Evolutionary conservation across 2,797 vertebrate genomes (phyloP), one percentile per base, ranked within the genome.

Genomic region (Amniataba percoides): DNA sequence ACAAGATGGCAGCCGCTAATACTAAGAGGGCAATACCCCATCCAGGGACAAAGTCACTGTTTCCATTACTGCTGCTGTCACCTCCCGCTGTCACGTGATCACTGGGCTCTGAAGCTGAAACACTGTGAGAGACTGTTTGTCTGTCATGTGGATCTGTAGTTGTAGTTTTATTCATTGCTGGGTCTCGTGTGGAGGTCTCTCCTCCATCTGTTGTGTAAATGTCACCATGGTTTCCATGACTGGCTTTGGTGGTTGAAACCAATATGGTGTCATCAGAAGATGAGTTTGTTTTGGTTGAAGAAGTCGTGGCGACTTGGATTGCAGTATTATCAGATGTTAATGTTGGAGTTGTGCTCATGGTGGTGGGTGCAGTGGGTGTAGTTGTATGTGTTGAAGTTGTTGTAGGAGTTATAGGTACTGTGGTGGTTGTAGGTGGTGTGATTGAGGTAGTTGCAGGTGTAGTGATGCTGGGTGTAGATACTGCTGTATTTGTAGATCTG

Each of bases 1-100:
- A 49, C 59, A 94, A 74, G 68, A 90, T 90, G 62, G 79, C 39
- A 51, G 89, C 58, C 0, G 86, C 87, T 61, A 94, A 75, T 18
- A 93, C 91, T 18, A 94, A 78, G 12, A 94, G 84, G 34, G 91
- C 92, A 34, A 94, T 92, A 19, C 56, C 92, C 92, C 92, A 93
- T 36, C 84, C 89, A 34, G 92, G 92, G 11, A 93, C 82, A 45
- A 55, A n/a, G 34, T 74, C 49, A 6, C 34, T 46, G 31, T 11
- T 21, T 8, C 51, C 43, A 52, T 34, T 14, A 4, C 25, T 59
- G 18, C 62, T 46, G 31, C 25, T 46, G 21, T 31, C 27, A 0
- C 53, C 43, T 11, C 27, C 39, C 55, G 76, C 11, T 64, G 77
- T 73, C 18, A 0, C 14, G 2, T 56, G 19, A 12, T 48, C 14